Evolutionary conservation across 2,113 vertebrate genomes (phyloP), one percentile per base, ranked within the genome.

Genomic region (Sitta europaea): DNA sequence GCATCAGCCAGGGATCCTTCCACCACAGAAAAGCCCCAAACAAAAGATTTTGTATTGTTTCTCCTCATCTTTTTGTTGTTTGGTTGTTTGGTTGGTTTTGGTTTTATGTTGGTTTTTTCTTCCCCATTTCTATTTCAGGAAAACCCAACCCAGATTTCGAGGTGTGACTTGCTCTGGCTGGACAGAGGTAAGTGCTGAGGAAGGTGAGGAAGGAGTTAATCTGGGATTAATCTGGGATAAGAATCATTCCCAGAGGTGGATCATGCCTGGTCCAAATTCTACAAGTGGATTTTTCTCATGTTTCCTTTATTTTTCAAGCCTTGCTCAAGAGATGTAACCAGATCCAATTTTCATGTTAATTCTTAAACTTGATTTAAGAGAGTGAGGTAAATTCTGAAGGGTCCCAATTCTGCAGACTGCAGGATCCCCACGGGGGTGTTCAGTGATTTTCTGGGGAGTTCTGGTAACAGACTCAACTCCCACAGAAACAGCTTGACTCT

Each of bases 381-480:
- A 84, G 20, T 51, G 24, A 38, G 66, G 27, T 31, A 66, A 66
- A 79, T 72, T 67, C 42, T 51, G 75, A 58, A 45, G 45, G 83
- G 36, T 23, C 29, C 58, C 24, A 81, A 18, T 80, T 74, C 61
- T 75, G 48, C 81, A 86, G 53, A 13, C 40, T 74, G 9, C 59
- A 59, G 76, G 31, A n/a, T 86, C 31, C 84, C 43, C 25, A 3
- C 24, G 65, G 51, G 4, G 8, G 58, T 1, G 3, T 25, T 24
- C 77, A 43, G 81, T 4, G 31, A 71, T 65, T 61, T 95, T 59
- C 84, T 89, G 87, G 61, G 90, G 85, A 86, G 59, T 86, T 90
- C 62, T 81, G 67, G 45, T 51, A 35, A 79, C 1, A 2, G 11
- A 7, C 12, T 74, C 33, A 27, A 35, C 78, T 72, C 83, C 73